Evolutionary conservation across 2,797 vertebrate species (phyloP), one percentile per base, ranked within the genome.

Genomic region (Rhadinocentrus ornatus): DNA sequence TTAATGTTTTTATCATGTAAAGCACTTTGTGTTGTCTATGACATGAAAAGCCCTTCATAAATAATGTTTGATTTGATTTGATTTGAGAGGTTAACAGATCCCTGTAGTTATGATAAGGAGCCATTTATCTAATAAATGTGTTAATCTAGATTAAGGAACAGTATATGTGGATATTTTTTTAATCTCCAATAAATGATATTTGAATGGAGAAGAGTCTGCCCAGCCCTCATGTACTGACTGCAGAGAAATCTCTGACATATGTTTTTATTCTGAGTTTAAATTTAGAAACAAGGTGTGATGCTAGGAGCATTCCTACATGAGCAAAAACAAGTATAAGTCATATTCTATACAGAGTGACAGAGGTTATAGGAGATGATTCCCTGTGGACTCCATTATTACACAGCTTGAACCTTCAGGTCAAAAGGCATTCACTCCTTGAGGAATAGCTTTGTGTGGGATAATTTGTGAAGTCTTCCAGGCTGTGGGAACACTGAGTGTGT

Each of bases 291-390:
- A 31, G 55, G 16, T 53, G 32, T 60, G 12, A 53, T 16, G 4
- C 34, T 32, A 48, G 32, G n/a, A 62, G 37, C 18, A 56, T 6
- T 59, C 35, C 22, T 35, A 18, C 31, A n/a, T 52, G 18, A 16
- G 41, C 24, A 46, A 31, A 58, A 59, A 50, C 60, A 34, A 6
- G 15, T 62, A 48, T 57, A 24, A 50, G 31, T 71, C 24, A 55
- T 31, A 32, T 24, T 24, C 12, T 3, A 35, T 37, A 29, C 29
- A 29, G 32, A 50, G 18, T 10, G 58, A 41, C 0, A 37, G 34
- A 27, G 18, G 18, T 31, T n/a, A 16, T 20, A 18, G 18, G 10
- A 31, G 50, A 41, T 5, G 16, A 29, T 65, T 39, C 34, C 39
- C 34, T 4, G 26, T 52, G 29, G 52, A 66, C 24, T 39, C 41